phyloP scores from a whole-genome alignment of 2,797 vertebrate species.

The Oryzias dopingdopingensis region DNA sequence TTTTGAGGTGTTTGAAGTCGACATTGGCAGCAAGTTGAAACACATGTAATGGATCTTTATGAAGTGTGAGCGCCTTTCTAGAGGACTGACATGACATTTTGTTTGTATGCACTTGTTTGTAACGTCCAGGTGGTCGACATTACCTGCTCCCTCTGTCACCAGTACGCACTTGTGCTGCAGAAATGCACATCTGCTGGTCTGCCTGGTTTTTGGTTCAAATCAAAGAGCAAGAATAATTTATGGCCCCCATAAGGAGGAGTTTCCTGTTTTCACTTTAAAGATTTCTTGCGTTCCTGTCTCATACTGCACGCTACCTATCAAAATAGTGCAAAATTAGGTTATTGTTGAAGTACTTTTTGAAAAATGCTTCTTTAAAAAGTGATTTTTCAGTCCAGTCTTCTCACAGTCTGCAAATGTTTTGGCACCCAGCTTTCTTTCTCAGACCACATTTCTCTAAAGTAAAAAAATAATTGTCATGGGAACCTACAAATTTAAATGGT shows the following conservation, averaged over 20 bases:
- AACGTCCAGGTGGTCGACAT: slow-evolving; percentile 48
- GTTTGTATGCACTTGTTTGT: slow-evolving; percentile 5
- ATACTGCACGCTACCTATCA: too few species aligned
- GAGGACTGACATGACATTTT: slow-evolving; percentile 6
- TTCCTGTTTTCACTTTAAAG: background rate
- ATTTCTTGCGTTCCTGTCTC: background rate
- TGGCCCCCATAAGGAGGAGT: slow-evolving; percentile 7
- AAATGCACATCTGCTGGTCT: slow-evolving; percentile 11
- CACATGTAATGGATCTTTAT: slow-evolving; percentile 17
- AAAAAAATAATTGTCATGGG: slow-evolving; percentile 27
- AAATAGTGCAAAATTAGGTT: too few species aligned
- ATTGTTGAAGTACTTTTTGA: too few species aligned
- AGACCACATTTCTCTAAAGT: slow-evolving; percentile 17
- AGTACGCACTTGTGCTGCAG: slow-evolving; percentile 5
- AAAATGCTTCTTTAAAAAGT: background rate
- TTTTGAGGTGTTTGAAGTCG: slow-evolving; percentile 53
- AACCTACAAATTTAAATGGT: slow-evolving; percentile 21
- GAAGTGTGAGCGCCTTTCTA: slow-evolving; percentile 5
- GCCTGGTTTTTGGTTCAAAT: slow-evolving; percentile 1
- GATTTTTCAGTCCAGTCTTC: background rate
- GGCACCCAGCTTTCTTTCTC: slow-evolving; percentile 4
- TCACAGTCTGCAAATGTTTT: slow-evolving; percentile 3
- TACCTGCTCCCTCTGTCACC: slow-evolving; percentile 19
- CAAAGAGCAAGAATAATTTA: slow-evolving; percentile 24
- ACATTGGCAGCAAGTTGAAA: slow-evolving; percentile 45